Evolutionary conservation across 1,140 invertebrate species (phyloP).

Genomic region (Ceratitis capitata): DNA sequence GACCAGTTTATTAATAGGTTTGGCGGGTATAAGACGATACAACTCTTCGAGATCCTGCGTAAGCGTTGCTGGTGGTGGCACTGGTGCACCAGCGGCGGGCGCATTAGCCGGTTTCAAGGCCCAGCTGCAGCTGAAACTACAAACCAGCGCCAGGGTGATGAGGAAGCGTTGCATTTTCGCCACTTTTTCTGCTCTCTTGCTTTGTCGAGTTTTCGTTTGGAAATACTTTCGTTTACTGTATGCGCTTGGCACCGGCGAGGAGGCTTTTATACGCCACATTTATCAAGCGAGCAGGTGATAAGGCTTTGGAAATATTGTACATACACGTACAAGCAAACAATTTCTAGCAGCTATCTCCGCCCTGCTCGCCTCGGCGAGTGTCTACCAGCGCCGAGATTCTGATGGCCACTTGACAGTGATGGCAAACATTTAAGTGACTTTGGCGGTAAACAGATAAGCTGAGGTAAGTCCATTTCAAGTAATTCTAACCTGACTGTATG

Average conservation of each 20-base stretch:
- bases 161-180: neutral
- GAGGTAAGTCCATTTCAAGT: neutral
- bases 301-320: no score
- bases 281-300: neutral
- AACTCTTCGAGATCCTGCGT: constrained; percentile 56
- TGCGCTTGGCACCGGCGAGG: neutral
- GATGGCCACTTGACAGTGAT: constrained; percentile 4
- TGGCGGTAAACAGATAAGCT: constrained; percentile 14
- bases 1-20: constrained; percentile 52
- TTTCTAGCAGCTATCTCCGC: neutral
- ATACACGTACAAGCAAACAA: no score
- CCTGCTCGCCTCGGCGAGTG: no score
- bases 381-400: no score
- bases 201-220: neutral
- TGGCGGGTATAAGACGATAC: constrained; percentile 49
- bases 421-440: neutral
- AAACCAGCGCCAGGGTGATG: constrained; percentile 15
- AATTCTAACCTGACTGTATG: neutral
- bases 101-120: neutral
- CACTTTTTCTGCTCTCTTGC: neutral
- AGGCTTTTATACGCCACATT: neutral
- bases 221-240: neutral
- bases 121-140: neutral
- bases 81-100: constrained; percentile 5
- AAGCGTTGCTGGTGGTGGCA: constrained; percentile 48